Evolutionary conservation across 1,140 invertebrate species (phyloP).

Genomic region (Phocides pigmalion): DNA sequence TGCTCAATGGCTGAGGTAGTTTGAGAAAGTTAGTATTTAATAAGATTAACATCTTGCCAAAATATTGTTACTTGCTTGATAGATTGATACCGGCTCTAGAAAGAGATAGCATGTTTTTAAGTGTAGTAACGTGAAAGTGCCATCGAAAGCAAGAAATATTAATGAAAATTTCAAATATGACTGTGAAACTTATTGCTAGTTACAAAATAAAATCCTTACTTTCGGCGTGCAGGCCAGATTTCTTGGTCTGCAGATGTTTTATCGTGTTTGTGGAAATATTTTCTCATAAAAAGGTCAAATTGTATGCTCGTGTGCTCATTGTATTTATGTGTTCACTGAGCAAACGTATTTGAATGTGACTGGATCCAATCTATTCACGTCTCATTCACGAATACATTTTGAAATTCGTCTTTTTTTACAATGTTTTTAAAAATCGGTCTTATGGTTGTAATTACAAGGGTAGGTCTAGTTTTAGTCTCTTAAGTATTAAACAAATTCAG

Average conservation of each 20-base stretch:
- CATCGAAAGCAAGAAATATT: not conserved
- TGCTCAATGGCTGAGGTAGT: conserved; percentile 57
- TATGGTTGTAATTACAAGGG: conserved; percentile 19
- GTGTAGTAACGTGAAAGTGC: not conserved
- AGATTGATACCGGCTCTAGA: conserved; percentile 21
- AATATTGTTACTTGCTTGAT: conserved; percentile 24
- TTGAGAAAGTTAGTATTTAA: conserved; percentile 20
- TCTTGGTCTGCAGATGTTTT: no score
- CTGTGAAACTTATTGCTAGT: no score
- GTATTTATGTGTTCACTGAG: no score
- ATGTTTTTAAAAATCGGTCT: conserved; percentile 1
- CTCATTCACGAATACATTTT: not conserved
- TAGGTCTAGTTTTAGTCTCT: conserved; percentile 13
- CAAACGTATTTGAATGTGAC: no score
- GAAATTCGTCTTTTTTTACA: not conserved
- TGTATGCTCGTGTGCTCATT: no score
- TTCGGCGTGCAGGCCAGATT: no score
- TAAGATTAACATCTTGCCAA: conserved; percentile 30
- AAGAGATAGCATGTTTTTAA: no score
- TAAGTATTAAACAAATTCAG: conserved; percentile 9
- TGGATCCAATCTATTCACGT: not conserved
- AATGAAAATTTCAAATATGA: not conserved
- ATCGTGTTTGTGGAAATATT: no score
- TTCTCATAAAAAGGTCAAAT: no score
- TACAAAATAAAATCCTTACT: no score